Percentiles rank a stretch among this genome's conserved stretches.
Evolutionary conservation across 2,888 invertebrate genomes (phyloP).

Genomic region (Clunio marinus): DNA sequence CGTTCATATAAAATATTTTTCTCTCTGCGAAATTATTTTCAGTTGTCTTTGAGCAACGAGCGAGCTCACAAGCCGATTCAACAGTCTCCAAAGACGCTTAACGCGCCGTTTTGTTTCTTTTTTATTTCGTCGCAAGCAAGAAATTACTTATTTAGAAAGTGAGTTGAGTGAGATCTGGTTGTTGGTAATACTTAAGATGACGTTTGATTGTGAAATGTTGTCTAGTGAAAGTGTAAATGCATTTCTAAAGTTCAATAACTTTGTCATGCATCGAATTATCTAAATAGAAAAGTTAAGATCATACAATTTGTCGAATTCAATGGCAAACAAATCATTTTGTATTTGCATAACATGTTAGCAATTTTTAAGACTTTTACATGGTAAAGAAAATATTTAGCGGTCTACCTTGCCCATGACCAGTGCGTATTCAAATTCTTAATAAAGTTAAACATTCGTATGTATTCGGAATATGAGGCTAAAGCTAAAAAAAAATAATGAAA

Average conservation of each 20-base stretch:
- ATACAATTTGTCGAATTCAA: no score
- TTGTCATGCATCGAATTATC: no score
- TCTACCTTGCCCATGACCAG: no score
- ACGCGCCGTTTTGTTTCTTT: neutral
- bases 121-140: conserved; percentile 16
- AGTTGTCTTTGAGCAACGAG: conserved; percentile 35
- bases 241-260: conserved; percentile 23
- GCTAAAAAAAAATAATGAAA: no score
- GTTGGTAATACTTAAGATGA: neutral
- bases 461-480: no score
- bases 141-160: conserved; percentile 38
- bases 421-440: no score
- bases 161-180: conserved; percentile 21
- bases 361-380: no score
- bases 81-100: neutral
- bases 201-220: neutral
- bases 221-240: conserved; percentile 34
- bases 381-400: no score
- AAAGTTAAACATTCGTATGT: no score
- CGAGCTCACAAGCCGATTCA: conserved; percentile 37
- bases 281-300: no score
- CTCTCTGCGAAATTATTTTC: conserved; percentile 16
- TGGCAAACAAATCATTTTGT: no score
- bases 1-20: conserved; percentile 27
- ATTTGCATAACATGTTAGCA: no score